These are phyloP conservation scores for Aphelinus certus DNA, from an alignment of 1,140 invertebrate species.

Conservation along the genomic window DNA sequence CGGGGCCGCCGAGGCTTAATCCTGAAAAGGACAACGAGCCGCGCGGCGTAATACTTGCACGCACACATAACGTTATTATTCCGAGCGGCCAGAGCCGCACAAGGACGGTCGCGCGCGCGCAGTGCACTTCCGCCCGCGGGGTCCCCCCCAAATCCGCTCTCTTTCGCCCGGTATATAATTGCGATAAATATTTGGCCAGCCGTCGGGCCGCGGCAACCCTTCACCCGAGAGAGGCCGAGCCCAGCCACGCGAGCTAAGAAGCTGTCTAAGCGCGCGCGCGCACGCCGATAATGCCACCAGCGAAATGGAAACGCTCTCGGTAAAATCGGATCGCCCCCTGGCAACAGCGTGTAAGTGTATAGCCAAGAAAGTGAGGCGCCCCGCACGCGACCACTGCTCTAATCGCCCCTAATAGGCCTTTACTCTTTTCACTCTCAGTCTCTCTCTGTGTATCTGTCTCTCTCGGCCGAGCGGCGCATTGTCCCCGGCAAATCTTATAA, in stretches of 20 bases:
- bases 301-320: slow-evolving; percentile 37
- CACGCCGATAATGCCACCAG: slow-evolving; percentile 41
- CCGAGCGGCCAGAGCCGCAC: slow-evolving; percentile 46
- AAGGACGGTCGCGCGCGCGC: slow-evolving; percentile 11
- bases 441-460: not conserved
- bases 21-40: slow-evolving; percentile 21
- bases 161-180: slow-evolving; percentile 52
- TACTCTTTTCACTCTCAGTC: not conserved
- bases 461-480: slow-evolving; percentile 32
- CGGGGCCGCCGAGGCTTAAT: slow-evolving; percentile 1
- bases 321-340: not conserved
- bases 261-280: slow-evolving; percentile 41
- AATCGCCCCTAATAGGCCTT: slow-evolving; percentile 58
- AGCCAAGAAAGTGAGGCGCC: not conserved
- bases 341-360: not conserved
- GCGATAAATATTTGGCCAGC: slow-evolving; percentile 66
- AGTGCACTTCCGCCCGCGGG: not conserved
- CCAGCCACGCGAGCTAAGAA: slow-evolving; percentile 59
- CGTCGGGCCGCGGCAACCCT: slow-evolving; percentile 56
- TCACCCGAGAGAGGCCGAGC: slow-evolving; percentile 45
- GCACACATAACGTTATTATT: slow-evolving; percentile 52
- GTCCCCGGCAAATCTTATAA: slow-evolving; percentile 57
- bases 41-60: not conserved
- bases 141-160: slow-evolving; percentile 15
- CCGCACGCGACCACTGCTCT: slow-evolving; percentile 44